These are phyloP conservation scores for Onychostoma macrolepis DNA, from an alignment of 2,113 vertebrate genomes.

Conservation along the genomic window DNA sequence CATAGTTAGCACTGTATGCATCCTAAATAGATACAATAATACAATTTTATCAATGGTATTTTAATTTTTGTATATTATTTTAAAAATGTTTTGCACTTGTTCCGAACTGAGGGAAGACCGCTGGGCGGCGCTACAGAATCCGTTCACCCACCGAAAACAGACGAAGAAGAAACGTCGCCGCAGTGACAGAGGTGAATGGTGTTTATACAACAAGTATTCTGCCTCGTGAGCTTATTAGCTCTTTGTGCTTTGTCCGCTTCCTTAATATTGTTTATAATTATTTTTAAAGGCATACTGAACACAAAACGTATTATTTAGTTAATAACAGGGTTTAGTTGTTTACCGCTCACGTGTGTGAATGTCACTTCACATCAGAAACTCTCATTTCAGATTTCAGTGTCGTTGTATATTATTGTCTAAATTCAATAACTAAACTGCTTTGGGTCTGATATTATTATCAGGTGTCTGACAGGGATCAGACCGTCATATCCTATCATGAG, in stretches of 20 bases:
- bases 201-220: not conserved
- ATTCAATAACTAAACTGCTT: not conserved
- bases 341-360: not conserved
- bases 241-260: not conserved
- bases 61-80: not conserved
- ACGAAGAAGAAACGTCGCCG: slow-evolving; percentile 9
- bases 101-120: not conserved
- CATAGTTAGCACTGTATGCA: not conserved
- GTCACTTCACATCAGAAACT: not conserved
- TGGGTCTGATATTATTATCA: not conserved
- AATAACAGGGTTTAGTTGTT: not conserved
- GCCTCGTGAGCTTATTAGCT: not conserved
- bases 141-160: not conserved
- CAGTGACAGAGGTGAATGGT: not conserved
- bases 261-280: not conserved
- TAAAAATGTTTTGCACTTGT: not conserved
- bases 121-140: not conserved
- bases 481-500: slow-evolving; percentile 61
- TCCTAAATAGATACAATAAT: not conserved
- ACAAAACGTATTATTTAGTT: not conserved
- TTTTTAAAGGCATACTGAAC: not conserved
- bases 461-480: not conserved
- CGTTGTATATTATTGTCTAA: not conserved
- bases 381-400: not conserved
- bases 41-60: not conserved